These are phyloP conservation scores for Perizoma affinitatum DNA, from an alignment of 2,888 invertebrate genomes.

Conservation along the genomic window DNA sequence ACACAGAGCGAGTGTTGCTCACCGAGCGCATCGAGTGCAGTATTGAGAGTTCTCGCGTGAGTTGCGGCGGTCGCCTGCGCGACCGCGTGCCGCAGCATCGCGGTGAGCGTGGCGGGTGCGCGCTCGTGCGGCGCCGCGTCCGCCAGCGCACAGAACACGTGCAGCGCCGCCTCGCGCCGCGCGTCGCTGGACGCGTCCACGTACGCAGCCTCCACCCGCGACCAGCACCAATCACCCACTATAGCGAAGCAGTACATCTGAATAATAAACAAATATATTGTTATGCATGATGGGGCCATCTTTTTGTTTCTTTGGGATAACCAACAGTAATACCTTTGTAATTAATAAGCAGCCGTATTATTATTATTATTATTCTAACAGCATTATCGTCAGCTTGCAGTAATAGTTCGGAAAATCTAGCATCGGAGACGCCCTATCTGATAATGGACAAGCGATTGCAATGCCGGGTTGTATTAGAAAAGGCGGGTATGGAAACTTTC, in stretches of 20 bases:
- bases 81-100: conserved; percentile 59
- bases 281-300: no score
- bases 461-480: no score
- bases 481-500: no score
- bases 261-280: conserved; percentile 8
- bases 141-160: conserved; percentile 80
- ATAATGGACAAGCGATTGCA: no score
- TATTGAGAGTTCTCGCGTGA: conserved; percentile 86
- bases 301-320: no score
- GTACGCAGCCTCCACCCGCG: conserved; percentile 87
- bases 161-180: conserved; percentile 78
- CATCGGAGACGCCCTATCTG: no score
- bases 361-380: no score
- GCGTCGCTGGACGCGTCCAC: conserved; percentile 83
- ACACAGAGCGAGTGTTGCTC: conserved; percentile 33
- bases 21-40: conserved; percentile 91
- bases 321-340: no score
- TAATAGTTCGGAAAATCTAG: no score
- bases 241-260: conserved; percentile 94
- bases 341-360: no score
- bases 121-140: conserved; percentile 74
- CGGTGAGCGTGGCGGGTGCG: conserved; percentile 74
- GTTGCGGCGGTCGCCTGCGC: conserved; percentile 46
- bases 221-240: conserved; percentile 89
- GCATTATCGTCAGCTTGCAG: no score